Conservation (phyloP, 2,888 invertebrate genomes). For the Leistus spinibarbis region DNA sequence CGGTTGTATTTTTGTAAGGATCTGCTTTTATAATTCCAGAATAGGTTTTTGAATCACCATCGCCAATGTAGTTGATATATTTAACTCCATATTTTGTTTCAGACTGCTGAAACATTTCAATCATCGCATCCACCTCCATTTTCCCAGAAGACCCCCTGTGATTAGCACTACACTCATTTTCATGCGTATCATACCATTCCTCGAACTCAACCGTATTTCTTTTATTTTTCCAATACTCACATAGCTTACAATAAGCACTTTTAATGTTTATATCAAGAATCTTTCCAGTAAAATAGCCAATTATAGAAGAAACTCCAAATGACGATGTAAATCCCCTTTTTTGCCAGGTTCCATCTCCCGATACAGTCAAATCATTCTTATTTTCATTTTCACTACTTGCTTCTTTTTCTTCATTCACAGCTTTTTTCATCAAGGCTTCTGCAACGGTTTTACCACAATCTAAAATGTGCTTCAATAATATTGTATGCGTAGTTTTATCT, state of each 20-base stretch:
- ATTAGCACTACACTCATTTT: slow-evolving; percentile 41
- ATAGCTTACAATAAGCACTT: slow-evolving; percentile 40
- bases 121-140: slow-evolving; percentile 41
- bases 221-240: slow-evolving; percentile 40
- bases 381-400: slow-evolving; percentile 9
- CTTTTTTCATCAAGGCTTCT: slow-evolving; percentile 20
- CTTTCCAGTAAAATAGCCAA: slow-evolving; percentile 41
- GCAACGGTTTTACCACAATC: slow-evolving; percentile 8
- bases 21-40: too few species aligned
- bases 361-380: slow-evolving; percentile 13
- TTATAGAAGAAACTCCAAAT: slow-evolving; percentile 40
- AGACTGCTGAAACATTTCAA: too few species aligned
- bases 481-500: slow-evolving; percentile 16
- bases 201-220: slow-evolving; percentile 39
- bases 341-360: slow-evolving; percentile 30
- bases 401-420: slow-evolving; percentile 31
- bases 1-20: too few species aligned
- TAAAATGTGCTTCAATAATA: slow-evolving; percentile 31
- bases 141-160: slow-evolving; percentile 43
- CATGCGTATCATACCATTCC: slow-evolving; percentile 42
- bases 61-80: too few species aligned
- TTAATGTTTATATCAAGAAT: slow-evolving; percentile 41
- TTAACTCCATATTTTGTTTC: too few species aligned
- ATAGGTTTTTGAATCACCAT: too few species aligned
- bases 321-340: slow-evolving; percentile 36